phyloP scores from a whole-genome alignment of 2,888 invertebrate genomes.

The Copidosoma aretas region DNA sequence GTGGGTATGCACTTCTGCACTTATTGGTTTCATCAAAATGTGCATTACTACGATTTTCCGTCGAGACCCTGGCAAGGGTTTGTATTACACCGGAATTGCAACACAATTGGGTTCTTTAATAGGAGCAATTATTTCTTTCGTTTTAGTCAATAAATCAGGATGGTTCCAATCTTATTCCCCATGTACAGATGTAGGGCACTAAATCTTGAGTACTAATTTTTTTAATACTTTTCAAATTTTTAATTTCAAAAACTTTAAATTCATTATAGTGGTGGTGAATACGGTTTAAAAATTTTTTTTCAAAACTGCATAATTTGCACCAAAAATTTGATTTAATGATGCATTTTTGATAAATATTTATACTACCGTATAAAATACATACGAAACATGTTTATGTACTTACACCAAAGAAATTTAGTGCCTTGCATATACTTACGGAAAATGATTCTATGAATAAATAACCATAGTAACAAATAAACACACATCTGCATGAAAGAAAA shows the following conservation, averaged over 20 bases:
- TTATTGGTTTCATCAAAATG: slow-evolving; percentile 80
- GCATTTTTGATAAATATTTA: neutral
- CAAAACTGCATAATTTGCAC: too few species aligned
- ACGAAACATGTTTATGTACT: too few species aligned
- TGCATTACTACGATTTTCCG: slow-evolving; percentile 79
- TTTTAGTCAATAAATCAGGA: slow-evolving; percentile 71
- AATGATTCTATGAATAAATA: neutral
- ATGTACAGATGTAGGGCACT: slow-evolving; percentile 42
- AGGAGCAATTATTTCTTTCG: slow-evolving; percentile 76
- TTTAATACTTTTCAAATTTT: neutral
- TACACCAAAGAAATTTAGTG: neutral
- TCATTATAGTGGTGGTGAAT: too few species aligned
- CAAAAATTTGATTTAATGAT: too few species aligned
- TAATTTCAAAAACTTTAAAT: too few species aligned
- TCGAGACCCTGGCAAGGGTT: slow-evolving; percentile 74
- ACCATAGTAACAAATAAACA: neutral
- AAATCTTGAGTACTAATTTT: neutral
- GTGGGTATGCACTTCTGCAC: slow-evolving; percentile 74
- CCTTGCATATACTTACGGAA: neutral
- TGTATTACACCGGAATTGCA: slow-evolving; percentile 78
- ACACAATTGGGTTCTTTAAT: slow-evolving; percentile 80
- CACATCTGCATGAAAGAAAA: neutral
- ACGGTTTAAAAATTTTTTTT: too few species aligned
- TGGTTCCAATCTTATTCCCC: slow-evolving; percentile 67
- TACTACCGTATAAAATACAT: too few species aligned